Conservation (phyloP, 2,113 vertebrate genomes). For the Ciconia boyciana region DNA sequence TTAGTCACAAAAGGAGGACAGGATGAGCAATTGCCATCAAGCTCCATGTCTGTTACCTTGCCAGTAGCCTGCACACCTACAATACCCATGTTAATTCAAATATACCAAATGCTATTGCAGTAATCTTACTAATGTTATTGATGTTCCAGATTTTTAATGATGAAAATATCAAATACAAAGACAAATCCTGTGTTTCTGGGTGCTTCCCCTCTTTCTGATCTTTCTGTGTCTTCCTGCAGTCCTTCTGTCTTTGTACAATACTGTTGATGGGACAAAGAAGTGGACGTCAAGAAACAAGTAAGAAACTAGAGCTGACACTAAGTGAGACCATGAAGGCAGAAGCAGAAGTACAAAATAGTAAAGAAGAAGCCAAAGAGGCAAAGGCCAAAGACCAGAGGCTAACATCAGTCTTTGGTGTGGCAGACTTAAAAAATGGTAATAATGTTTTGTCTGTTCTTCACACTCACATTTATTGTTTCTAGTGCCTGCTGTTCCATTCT, state of each 20-base stretch:
- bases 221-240: not conserved
- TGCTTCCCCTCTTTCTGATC: not conserved
- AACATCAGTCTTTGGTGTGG: not conserved
- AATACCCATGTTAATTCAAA: not conserved
- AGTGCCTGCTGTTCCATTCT: not conserved
- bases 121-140: not conserved
- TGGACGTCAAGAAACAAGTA: not conserved
- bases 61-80: not conserved
- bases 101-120: not conserved
- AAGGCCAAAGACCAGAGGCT: not conserved
- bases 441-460: not conserved
- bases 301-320: not conserved
- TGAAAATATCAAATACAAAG: not conserved
- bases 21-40: not conserved
- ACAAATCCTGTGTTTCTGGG: not conserved
- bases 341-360: not conserved
- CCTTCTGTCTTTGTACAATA: not conserved
- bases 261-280: slow-evolving; percentile 17
- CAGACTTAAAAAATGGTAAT: slow-evolving; percentile 63
- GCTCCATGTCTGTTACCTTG: not conserved
- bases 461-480: not conserved
- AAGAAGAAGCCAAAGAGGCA: not conserved
- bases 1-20: not conserved
- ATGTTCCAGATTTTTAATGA: not conserved
- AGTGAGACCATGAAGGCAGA: not conserved